These are phyloP conservation scores for Lucilia cuprina DNA, from an alignment of 1,140 invertebrate species.

Conservation along the genomic window DNA sequence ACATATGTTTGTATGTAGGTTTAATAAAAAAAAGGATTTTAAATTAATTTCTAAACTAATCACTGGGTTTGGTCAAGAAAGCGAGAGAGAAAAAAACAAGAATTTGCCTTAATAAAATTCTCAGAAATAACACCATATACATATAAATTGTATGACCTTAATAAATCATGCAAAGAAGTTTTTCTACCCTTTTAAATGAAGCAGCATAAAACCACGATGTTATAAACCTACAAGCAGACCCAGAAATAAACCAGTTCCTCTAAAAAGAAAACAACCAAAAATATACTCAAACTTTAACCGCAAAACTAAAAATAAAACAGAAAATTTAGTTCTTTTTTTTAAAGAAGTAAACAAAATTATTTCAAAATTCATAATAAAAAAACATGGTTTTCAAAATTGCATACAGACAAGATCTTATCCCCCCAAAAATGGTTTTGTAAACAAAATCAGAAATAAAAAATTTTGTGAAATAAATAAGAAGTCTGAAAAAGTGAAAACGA, in stretches of 20 bases:
- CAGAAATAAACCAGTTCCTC: background rate
- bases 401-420: background rate
- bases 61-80: background rate
- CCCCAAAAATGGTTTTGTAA: background rate
- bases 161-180: background rate
- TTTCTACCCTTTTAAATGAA: background rate
- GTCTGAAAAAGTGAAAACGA: background rate
- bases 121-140: constrained; percentile 1
- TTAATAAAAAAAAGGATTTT: too few species aligned
- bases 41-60: background rate
- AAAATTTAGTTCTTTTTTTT: background rate
- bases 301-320: background rate
- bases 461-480: background rate
- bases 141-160: constrained; percentile 14
- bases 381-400: background rate
- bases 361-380: background rate
- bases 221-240: background rate
- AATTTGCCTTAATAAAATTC: constrained; percentile 15
- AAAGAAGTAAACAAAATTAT: background rate
- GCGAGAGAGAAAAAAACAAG: background rate
- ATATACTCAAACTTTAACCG: background rate
- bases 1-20: too few species aligned
- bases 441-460: background rate
- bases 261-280: background rate
- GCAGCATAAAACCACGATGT: background rate